Conservation (phyloP, 2,797 vertebrate species). For the Basileuterus tristriatus region DNA sequence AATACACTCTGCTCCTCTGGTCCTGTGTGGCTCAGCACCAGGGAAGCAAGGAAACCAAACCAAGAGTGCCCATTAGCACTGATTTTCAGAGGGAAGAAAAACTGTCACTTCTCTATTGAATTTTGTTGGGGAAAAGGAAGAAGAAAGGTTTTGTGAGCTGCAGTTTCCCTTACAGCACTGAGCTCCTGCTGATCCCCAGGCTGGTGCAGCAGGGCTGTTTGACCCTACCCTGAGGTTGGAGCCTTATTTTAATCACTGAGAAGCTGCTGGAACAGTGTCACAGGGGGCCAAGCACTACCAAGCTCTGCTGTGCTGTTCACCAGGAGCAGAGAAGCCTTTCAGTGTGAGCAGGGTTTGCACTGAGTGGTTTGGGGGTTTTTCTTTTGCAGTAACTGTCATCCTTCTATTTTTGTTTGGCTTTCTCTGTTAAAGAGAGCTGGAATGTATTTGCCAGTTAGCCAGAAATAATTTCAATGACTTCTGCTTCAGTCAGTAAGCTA, state of each 20-base stretch:
- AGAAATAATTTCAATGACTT: background rate
- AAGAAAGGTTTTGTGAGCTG: background rate
- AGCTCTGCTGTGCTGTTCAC: background rate
- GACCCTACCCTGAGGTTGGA: constrained; percentile 75
- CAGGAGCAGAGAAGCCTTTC: background rate
- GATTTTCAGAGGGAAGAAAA: background rate
- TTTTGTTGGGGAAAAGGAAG: background rate
- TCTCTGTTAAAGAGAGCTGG: background rate
- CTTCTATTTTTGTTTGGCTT: background rate
- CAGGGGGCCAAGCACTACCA: background rate
- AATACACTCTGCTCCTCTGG: constrained; percentile 77
- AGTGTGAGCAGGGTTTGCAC: background rate
- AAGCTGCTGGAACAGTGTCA: background rate
- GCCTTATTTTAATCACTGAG: background rate
- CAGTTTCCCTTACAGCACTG: background rate
- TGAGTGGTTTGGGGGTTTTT: background rate
- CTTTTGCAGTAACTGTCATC: background rate
- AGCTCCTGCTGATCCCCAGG: constrained; percentile 71
- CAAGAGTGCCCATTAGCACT: background rate
- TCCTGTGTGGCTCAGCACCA: constrained; percentile 74
- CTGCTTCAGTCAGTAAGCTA: background rate
- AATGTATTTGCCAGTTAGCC: background rate
- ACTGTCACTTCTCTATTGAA: background rate
- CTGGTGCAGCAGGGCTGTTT: constrained; percentile 68
- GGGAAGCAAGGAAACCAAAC: background rate